A percentile compares a stretch with the other conserved stretches of the same genome.
phyloP scores from a whole-genome alignment of 2,888 invertebrate species.

The Sinohyriopsis cumingii region DNA sequence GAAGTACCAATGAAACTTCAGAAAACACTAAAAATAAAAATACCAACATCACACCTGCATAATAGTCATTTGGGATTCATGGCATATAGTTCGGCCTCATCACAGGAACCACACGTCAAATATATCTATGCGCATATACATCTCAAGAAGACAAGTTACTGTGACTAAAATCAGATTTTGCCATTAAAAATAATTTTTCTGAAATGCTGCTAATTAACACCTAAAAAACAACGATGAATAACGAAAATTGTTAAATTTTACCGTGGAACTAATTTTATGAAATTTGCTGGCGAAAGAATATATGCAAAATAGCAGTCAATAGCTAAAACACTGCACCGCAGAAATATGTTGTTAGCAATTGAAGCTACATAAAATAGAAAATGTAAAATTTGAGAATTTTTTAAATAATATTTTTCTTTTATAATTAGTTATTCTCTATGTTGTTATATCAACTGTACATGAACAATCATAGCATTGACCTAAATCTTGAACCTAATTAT shows the following conservation, averaged over 20 bases:
- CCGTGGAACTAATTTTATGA: conserved; percentile 11
- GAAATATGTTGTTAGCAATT: neutral
- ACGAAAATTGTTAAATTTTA: conserved; percentile 1
- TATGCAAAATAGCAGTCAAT: conserved; percentile 55
- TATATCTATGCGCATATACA: conserved; percentile 29
- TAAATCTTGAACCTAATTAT: too few species aligned
- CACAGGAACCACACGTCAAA: conserved; percentile 34
- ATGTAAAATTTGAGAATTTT: too few species aligned
- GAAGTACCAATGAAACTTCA: too few species aligned
- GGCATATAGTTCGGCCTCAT: conserved; percentile 35
- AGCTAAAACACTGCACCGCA: conserved; percentile 5
- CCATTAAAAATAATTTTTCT: neutral
- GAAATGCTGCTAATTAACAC: neutral
- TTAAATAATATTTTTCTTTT: too few species aligned
- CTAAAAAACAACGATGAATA: neutral
- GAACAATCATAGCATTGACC: too few species aligned
- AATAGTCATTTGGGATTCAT: conserved; percentile 48
- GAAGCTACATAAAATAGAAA: too few species aligned
- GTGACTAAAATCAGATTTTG: neutral
- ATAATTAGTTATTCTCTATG: too few species aligned
- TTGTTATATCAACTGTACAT: too few species aligned
- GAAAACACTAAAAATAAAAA: too few species aligned
- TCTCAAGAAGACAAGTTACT: too few species aligned
- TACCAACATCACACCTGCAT: conserved; percentile 48
- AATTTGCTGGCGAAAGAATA: conserved; percentile 22